A percentile compares a stretch with the other conserved stretches of the same genome.
phyloP scores from a whole-genome alignment of 2,888 invertebrate genomes.

The Lasioglossum oenotherae region DNA sequence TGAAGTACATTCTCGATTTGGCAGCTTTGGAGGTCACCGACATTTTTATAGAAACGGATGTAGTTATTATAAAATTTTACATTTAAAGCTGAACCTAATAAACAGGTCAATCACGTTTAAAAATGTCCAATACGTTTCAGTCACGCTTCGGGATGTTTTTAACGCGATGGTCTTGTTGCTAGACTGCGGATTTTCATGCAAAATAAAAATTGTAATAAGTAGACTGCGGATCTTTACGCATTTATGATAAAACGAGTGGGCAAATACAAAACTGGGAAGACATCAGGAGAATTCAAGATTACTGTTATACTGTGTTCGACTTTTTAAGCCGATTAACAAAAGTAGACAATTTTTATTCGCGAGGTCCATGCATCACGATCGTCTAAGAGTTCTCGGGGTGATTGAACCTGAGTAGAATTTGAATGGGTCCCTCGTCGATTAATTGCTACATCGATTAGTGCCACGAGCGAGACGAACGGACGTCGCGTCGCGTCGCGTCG shows the following conservation, averaged over 20 bases:
- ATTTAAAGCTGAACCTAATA: too few species aligned
- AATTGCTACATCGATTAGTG: constrained; percentile 14
- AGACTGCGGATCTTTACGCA: background rate
- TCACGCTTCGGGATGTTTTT: background rate
- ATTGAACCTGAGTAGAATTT: background rate
- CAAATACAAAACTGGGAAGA: too few species aligned
- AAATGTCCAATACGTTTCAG: background rate
- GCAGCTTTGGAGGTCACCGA: too few species aligned
- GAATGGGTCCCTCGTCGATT: constrained; percentile 23
- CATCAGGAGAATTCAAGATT: too few species aligned
- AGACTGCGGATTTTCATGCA: background rate
- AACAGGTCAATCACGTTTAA: too few species aligned
- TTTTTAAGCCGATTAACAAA: too few species aligned
- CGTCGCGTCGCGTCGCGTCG: constrained; percentile 11
- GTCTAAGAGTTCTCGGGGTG: background rate
- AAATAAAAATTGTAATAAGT: too few species aligned
- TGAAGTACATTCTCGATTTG: background rate
- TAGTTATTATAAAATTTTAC: too few species aligned
- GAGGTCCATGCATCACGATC: background rate
- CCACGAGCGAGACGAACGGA: background rate
- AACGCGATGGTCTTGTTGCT: too few species aligned
- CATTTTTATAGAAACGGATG: background rate
- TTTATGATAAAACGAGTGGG: too few species aligned
- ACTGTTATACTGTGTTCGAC: too few species aligned
- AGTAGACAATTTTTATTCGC: too few species aligned